A percentile compares a stretch with the other conserved stretches of the same genome.
phyloP scores from a whole-genome alignment of 2,888 invertebrate species.

The Lottia scabra region DNA sequence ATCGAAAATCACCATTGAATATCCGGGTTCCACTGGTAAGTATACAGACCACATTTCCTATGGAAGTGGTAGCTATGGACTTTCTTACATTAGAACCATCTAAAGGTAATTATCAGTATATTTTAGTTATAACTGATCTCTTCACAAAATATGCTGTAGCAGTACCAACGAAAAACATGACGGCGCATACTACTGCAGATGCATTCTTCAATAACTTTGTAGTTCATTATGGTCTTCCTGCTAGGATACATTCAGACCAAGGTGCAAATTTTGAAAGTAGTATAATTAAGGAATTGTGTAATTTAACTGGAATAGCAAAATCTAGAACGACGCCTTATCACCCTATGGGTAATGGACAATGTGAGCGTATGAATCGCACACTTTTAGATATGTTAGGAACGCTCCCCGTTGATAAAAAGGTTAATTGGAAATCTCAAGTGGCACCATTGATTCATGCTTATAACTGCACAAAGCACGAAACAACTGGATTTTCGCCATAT shows the following conservation, averaged over 20 bases:
- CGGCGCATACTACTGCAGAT: constrained; percentile 1
- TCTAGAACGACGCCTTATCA: neutral
- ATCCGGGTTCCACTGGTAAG: too few relatives aligned
- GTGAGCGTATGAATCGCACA: neutral
- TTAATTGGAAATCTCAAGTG: neutral
- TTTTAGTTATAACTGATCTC: constrained; percentile 24
- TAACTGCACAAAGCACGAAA: neutral
- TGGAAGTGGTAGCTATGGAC: too few relatives aligned
- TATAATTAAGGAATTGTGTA: neutral
- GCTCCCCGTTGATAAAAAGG: neutral
- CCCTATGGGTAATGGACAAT: neutral
- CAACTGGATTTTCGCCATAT: neutral
- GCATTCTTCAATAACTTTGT: neutral
- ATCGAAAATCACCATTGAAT: too few relatives aligned
- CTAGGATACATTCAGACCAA: neutral
- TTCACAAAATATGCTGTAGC: constrained; percentile 24
- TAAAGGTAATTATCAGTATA: too few relatives aligned
- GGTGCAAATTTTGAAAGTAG: neutral
- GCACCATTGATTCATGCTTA: neutral
- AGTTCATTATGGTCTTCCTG: neutral
- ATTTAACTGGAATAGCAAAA: neutral
- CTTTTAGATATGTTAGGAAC: neutral
- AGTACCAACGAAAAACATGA: constrained; percentile 25
- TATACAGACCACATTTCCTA: too few relatives aligned
- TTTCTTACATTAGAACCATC: too few relatives aligned